Evolutionary conservation across 2,797 vertebrate species (phyloP), one percentile per base, ranked within the genome.

Genomic region (Gambusia yucatana): DNA sequence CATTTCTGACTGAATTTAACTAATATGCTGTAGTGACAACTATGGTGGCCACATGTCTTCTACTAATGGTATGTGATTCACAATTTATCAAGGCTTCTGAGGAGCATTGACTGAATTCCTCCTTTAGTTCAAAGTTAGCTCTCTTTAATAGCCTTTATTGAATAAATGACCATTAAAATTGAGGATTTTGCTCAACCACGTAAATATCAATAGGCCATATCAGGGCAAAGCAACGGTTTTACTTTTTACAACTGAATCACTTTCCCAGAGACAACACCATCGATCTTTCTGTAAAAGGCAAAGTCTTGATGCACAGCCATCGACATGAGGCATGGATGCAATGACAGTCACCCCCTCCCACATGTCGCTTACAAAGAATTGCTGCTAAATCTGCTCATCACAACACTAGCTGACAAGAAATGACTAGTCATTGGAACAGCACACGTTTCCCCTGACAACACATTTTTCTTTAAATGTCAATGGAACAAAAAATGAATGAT

Each of bases 131-230:
- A 82, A 86, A 89, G 85, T 90, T 94, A 93, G 92, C 92, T 90
- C 88, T 90, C 82, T 91, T 92, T 93, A 93, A 95, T 90, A 82
- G 91, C 78, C 83, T 93, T 92, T 92, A 96, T 96, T 92, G 94
- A 96, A 90, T 89, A 92, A 92, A 87, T 91, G 93, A 92, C 93
- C 92, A 91, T 93, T 94, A 91, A 92, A 94, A 95, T 94, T 74
- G 85, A 95, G 92, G 91, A 93, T 94, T 95, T 93, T 95, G 95
- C 88, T 90, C 88, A 88, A 85, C 88, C 92, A 85, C 92, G 93
- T 94, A 92, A 95, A 95, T 95, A 95, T 92, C 93, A 94, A 94
- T 94, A 91, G 84, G 77, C 81, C 87, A 92, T 88, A 93, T 93
- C 91, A 81, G 76, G 75, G 84, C 71, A 84, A 83, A 83, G 79